Evolutionary conservation across 2,113 vertebrate genomes (phyloP).

Genomic region (Tapirus terrestris): DNA sequence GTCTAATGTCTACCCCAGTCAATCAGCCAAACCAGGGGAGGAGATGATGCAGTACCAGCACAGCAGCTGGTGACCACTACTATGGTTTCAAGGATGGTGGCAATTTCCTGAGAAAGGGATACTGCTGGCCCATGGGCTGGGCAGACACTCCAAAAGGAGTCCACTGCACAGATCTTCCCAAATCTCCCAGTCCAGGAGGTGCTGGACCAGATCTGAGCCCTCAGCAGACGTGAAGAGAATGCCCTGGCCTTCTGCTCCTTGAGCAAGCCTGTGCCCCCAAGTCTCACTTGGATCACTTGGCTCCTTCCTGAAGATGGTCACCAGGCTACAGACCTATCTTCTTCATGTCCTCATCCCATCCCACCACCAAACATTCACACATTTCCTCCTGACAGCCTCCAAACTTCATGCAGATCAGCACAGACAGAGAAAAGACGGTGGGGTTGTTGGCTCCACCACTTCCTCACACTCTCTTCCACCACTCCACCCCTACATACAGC

Average conservation of each 20-base stretch:
- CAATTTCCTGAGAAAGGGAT: not conserved
- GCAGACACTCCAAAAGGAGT: not conserved
- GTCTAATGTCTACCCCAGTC: not conserved
- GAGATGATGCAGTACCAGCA: not conserved
- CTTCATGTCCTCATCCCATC: not conserved
- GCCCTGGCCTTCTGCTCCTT: not conserved
- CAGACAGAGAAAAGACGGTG: not conserved
- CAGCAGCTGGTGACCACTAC: not conserved
- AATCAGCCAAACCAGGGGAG: not conserved
- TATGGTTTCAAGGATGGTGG: not conserved
- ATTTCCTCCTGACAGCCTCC: not conserved
- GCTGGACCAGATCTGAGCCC: not conserved
- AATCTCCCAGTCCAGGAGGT: not conserved
- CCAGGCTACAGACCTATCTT: not conserved
- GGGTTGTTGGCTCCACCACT: fast-evolving
- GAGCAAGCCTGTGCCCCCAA: not conserved
- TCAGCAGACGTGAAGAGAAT: not conserved
- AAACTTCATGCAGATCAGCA: not conserved
- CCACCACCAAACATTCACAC: not conserved
- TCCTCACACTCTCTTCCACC: not conserved
- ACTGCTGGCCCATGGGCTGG: not conserved
- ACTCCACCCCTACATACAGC: fast-evolving
- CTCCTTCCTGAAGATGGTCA: not conserved
- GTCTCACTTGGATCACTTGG: not conserved
- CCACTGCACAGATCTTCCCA: not conserved